A percentile compares a stretch with the other conserved stretches of the same genome.
phyloP scores from a whole-genome alignment of 2,797 vertebrate genomes.

The Argentina silus region DNA sequence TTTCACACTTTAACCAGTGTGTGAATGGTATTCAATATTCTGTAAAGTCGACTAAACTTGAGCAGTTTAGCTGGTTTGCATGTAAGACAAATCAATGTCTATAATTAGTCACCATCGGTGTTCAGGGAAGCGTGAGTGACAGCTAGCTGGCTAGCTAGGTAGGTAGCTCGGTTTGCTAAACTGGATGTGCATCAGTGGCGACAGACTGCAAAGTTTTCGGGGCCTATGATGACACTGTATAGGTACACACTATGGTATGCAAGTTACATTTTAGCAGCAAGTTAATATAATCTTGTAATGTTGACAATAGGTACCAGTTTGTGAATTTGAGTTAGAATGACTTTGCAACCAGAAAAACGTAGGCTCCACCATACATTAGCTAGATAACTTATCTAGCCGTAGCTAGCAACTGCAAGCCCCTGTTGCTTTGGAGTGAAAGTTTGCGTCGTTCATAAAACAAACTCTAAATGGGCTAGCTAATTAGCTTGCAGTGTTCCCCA shows the following conservation, averaged over 20 bases:
- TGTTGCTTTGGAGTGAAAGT: not conserved
- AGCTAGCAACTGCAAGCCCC: not conserved
- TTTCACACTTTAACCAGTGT: not conserved
- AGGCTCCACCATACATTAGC: not conserved
- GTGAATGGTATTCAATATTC: not conserved
- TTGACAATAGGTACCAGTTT: not conserved
- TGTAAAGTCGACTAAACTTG: not conserved
- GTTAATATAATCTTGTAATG: conserved; percentile 2
- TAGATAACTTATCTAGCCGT: not conserved
- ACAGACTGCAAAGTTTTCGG: not conserved
- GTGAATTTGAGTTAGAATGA: not conserved
- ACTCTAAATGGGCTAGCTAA: not conserved
- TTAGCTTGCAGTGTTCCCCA: no score
- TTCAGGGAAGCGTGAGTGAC: conserved; percentile 8
- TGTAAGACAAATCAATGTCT: not conserved
- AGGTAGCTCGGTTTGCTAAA: not conserved
- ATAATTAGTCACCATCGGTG: conserved; percentile 7
- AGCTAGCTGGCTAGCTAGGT: not conserved
- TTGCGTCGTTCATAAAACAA: not conserved
- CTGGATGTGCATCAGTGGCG: not conserved
- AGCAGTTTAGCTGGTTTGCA: not conserved
- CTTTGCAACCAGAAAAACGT: not conserved
- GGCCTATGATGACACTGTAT: no score
- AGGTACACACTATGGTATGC: no score
- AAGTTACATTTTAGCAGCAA: no score